phyloP scores from a whole-genome alignment of 2,888 invertebrate genomes.

The Siphlonurus alternatus region DNA sequence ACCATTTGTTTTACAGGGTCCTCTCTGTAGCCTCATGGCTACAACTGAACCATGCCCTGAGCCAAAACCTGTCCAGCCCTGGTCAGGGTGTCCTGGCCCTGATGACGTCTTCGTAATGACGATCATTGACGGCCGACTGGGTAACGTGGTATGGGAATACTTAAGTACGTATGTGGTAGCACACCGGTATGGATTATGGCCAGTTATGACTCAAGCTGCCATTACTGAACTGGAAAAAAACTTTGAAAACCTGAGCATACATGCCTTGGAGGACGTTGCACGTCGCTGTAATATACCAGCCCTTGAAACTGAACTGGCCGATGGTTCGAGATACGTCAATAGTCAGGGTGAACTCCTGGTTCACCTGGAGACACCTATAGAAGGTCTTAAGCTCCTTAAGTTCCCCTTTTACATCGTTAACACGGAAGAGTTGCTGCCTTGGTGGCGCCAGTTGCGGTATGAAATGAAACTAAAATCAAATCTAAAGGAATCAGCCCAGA shows the following conservation, averaged over 20 bases:
- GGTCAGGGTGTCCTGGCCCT: background rate
- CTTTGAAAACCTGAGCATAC: too few species aligned
- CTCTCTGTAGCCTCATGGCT: background rate
- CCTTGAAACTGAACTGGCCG: too few species aligned
- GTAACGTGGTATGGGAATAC: background rate
- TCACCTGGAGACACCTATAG: too few species aligned
- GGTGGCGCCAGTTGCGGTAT: background rate
- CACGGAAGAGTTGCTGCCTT: background rate
- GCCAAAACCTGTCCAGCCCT: too few species aligned
- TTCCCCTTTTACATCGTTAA: background rate
- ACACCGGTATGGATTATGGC: background rate
- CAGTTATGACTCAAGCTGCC: background rate
- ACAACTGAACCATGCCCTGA: too few species aligned
- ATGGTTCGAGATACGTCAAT: too few species aligned
- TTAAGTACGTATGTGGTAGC: background rate
- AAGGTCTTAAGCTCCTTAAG: background rate
- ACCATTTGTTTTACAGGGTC: too few species aligned
- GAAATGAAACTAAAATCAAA: too few species aligned
- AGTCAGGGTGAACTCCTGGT: too few species aligned
- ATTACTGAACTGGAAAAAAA: background rate
- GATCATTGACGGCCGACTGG: background rate
- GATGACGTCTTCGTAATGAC: background rate
- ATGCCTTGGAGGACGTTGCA: too few species aligned
- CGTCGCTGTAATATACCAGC: too few species aligned
- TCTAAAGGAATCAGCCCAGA: too few species aligned